phyloP scores from a whole-genome alignment of 2,888 invertebrate species.

The Spilosoma lubricipeda region DNA sequence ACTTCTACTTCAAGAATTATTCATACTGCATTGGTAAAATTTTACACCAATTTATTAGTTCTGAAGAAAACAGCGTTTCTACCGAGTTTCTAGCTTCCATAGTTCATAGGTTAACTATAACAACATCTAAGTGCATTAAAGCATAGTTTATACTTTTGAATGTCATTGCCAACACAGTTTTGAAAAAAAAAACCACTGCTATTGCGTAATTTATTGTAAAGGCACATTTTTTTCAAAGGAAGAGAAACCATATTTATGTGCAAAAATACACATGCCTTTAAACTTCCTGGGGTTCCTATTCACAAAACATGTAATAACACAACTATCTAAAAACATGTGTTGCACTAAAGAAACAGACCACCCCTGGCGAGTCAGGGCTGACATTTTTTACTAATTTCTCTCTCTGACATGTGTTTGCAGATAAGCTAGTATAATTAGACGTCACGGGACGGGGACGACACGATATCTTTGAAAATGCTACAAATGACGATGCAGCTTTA shows the following conservation, averaged over 20 bases:
- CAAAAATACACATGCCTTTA: constrained; percentile 9
- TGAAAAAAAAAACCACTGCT: no score
- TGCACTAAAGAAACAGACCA: constrained; percentile 58
- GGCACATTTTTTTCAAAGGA: not conserved
- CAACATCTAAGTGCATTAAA: not conserved
- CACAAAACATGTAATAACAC: constrained; percentile 18
- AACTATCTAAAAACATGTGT: constrained; percentile 42
- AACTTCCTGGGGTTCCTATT: constrained; percentile 13
- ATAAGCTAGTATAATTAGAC: constrained; percentile 59
- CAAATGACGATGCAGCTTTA: not conserved
- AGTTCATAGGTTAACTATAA: no score
- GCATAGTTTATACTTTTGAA: not conserved
- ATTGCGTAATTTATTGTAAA: not conserved
- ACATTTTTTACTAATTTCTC: constrained; percentile 70
- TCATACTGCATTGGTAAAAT: not conserved
- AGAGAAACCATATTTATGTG: not conserved
- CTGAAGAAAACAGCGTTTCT: not conserved
- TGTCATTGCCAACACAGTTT: not conserved
- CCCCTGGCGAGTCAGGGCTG: constrained; percentile 62
- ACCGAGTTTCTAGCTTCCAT: no score
- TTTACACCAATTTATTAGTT: not conserved
- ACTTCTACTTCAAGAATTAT: not conserved
- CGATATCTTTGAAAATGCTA: constrained; percentile 26
- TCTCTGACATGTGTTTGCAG: constrained; percentile 78
- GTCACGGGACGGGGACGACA: constrained; percentile 59